phyloP scores from a whole-genome alignment of 2,113 vertebrate genomes.

The Paralichthys olivaceus region DNA sequence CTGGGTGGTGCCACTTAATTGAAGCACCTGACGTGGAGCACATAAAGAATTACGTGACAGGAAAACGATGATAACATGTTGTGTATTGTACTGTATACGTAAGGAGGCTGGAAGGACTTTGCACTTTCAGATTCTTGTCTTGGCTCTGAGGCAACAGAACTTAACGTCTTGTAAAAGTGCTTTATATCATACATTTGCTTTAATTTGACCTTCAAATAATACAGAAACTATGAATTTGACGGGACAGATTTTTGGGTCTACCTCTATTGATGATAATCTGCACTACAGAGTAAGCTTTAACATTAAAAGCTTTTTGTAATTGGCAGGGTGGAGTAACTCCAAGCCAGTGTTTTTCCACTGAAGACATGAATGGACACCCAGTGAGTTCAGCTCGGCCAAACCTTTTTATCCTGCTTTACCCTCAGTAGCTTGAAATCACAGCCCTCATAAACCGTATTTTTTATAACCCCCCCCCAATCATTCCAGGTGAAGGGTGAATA shows the following conservation, averaged over 20 bases:
- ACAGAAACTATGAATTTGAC: background rate
- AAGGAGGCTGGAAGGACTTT: background rate
- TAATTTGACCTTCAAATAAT: background rate
- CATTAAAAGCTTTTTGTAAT: conserved; percentile 65
- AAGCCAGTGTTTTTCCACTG: conserved; percentile 70
- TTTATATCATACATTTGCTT: background rate
- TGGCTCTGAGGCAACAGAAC: conserved; percentile 10
- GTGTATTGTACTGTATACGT: conserved; percentile 9
- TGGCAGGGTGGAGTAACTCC: conserved; percentile 71
- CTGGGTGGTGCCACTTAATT: conserved; percentile 31
- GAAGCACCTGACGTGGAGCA: conserved; percentile 17
- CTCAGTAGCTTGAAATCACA: conserved; percentile 31
- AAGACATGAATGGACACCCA: conserved; percentile 78
- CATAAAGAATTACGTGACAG: background rate
- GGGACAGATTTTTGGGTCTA: background rate
- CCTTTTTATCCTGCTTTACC: conserved; percentile 25
- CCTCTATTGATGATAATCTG: conserved; percentile 20
- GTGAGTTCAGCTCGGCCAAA: conserved; percentile 70
- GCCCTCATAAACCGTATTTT: background rate
- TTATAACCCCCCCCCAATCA: background rate
- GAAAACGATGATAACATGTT: background rate
- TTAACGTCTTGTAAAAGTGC: background rate
- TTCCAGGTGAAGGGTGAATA: conserved; percentile 46
- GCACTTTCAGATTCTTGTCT: background rate
- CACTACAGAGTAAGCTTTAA: conserved; percentile 33